These are phyloP conservation scores for Centruroides vittatus DNA, from an alignment of 1,140 invertebrate genomes.

Conservation along the genomic window DNA sequence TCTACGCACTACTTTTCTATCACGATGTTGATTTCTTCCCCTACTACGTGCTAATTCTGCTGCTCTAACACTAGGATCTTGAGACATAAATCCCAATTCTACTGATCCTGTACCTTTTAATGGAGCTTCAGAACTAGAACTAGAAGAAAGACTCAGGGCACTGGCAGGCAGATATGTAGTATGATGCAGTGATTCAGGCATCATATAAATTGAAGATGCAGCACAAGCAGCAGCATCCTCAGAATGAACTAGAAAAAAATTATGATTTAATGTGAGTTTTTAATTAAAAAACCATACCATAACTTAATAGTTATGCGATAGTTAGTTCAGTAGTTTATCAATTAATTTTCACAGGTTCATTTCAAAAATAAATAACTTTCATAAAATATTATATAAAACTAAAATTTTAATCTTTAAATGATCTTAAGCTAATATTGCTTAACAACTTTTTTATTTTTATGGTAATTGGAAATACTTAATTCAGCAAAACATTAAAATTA, in stretches of 20 bases:
- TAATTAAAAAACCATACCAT: no score
- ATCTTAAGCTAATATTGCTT: no score
- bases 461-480: no score
- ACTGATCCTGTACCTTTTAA: constrained; percentile 22
- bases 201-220: constrained; percentile 7
- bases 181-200: constrained; percentile 3
- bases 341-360: no score
- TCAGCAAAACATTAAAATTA: no score
- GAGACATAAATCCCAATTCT: constrained; percentile 22
- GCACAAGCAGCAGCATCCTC: constrained; percentile 10
- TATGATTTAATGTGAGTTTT: no score
- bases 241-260: background rate
- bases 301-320: no score
- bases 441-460: no score
- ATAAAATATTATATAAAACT: no score
- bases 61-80: constrained; percentile 18
- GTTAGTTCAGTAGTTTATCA: no score
- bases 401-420: no score
- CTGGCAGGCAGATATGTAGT: constrained; percentile 9
- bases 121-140: constrained; percentile 16
- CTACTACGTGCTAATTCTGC: constrained; percentile 7
- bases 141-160: constrained; percentile 14
- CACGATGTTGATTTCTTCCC: constrained; percentile 12
- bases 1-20: constrained; percentile 16
- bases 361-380: no score